Evolutionary conservation across 2,113 vertebrate species (phyloP), one percentile per base, ranked within the genome.

Genomic region (Dermatemys mawii): DNA sequence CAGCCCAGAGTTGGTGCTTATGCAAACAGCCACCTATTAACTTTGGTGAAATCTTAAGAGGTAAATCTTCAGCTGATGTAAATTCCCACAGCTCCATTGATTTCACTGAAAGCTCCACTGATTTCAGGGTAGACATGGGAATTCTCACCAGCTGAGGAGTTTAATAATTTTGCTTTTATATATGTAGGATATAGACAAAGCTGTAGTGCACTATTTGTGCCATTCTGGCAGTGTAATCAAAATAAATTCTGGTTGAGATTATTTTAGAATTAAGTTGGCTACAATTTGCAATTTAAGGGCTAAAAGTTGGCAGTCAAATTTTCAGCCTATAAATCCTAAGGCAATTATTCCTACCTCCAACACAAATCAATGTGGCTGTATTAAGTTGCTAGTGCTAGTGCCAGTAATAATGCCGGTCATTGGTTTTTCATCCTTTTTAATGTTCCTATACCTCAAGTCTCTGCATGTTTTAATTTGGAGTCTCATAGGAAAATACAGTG

Each of bases 221-320:
- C 81, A 48, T 87, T 93, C 84, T 90, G 90, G 55, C 92, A 91
- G 84, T 73, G 29, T 38, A 55, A 85, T 91, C 91, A 6, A 76
- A 89, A 55, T 76, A 55, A 87, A 83, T 83, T 93, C 95, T 96
- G 88, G 86, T 88, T 93, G 79, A 86, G 95, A 80, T 50, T 92
- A 44, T 70, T 96, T 91, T 85, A 41, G 88, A 93, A 83, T 78
- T 88, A 88, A 84, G 70, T 96, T 94, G 93, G 88, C 87, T 93
- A 48, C 60, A 93, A 73, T 94, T 92, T 92, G 26, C 55, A 57
- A 83, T 5, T 38, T 53, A 60, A 81, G 92, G 88, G 67, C 83
- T 91, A 83, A 41, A 48, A 81, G 26, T 84, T 87, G 51, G 93
- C 90, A 80, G 80, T 44, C 83, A 94, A 90, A 83, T 53, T 88